phyloP scores from a whole-genome alignment of 2,888 invertebrate genomes.

The Archips xylosteana region DNA sequence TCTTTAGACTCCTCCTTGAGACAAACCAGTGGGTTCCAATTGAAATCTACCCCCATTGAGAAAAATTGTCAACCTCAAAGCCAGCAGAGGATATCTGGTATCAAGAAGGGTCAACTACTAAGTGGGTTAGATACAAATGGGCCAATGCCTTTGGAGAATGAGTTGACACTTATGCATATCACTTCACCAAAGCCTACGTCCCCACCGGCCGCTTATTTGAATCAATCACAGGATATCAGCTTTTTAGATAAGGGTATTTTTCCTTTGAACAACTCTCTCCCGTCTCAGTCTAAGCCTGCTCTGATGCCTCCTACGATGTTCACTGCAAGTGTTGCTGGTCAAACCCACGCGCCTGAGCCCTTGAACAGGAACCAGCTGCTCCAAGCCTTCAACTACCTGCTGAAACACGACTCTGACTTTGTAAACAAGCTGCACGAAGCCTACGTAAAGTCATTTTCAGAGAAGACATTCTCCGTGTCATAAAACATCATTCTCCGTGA shows the following conservation, averaged over 20 bases:
- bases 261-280: conserved; percentile 66
- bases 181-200: conserved; percentile 84
- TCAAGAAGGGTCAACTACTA: conserved; percentile 64
- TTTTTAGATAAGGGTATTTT: conserved; percentile 58
- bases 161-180: conserved; percentile 82
- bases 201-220: conserved; percentile 84
- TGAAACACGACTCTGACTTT: conserved; percentile 95
- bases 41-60: conserved; percentile 78
- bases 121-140: conserved; percentile 71
- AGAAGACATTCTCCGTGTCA: conserved; percentile 83
- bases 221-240: conserved; percentile 76
- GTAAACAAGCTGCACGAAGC: conserved; percentile 96
- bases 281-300: conserved; percentile 88
- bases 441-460: conserved; percentile 94
- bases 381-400: conserved; percentile 94
- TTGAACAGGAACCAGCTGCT: conserved; percentile 95
- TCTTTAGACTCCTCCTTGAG: conserved; percentile 65
- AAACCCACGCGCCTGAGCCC: conserved; percentile 87
- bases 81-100: conserved; percentile 69
- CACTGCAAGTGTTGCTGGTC: conserved; percentile 85
- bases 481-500: conserved; percentile 67
- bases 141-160: conserved; percentile 79
- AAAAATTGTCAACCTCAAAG: conserved; percentile 57
- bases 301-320: conserved; percentile 96
- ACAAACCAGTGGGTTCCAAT: conserved; percentile 69